These are phyloP conservation scores for Argya squamiceps DNA, from an alignment of 2,797 vertebrate genomes.

Conservation along the genomic window DNA sequence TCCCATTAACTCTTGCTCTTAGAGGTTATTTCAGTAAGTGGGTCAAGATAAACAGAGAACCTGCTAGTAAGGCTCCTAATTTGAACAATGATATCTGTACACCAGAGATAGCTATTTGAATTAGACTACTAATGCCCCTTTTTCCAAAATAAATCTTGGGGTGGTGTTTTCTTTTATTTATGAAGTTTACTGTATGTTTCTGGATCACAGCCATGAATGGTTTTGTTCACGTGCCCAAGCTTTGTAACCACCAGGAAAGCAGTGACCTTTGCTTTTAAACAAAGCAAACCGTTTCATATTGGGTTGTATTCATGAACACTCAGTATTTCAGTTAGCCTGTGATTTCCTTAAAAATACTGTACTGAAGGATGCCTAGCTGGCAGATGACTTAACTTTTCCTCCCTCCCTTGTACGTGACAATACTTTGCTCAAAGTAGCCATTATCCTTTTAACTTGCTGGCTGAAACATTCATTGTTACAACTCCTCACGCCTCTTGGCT, in stretches of 20 bases:
- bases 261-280: background rate
- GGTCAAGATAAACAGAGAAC: slow-evolving; percentile 45
- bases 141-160: background rate
- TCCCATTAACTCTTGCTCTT: background rate
- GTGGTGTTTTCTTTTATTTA: background rate
- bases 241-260: background rate
- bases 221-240: background rate
- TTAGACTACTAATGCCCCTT: background rate
- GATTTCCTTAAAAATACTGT: background rate
- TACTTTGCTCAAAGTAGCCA: slow-evolving; percentile 1
- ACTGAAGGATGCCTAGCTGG: background rate
- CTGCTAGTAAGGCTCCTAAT: background rate
- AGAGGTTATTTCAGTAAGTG: slow-evolving; percentile 55
- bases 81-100: background rate
- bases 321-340: background rate
- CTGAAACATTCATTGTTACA: slow-evolving; percentile 14
- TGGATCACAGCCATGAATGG: background rate
- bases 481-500: background rate
- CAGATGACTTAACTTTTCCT: background rate
- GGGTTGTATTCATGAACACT: background rate
- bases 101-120: background rate
- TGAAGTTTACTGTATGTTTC: background rate
- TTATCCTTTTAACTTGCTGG: background rate
- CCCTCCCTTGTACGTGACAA: background rate
- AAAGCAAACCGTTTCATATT: background rate